Evolutionary conservation across 2,888 invertebrate species (phyloP).

Genomic region (Iselma pallidipennis): DNA sequence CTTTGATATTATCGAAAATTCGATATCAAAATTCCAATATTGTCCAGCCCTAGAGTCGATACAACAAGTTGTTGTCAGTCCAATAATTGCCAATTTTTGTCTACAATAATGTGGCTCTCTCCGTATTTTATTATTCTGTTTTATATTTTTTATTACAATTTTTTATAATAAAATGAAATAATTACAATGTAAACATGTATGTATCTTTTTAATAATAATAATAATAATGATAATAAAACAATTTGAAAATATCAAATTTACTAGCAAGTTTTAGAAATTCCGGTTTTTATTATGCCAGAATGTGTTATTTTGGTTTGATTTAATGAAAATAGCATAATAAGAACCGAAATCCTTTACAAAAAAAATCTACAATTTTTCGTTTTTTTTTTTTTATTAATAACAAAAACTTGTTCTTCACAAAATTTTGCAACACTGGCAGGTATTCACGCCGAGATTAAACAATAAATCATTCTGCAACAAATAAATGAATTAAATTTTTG

Average conservation of each 20-base stretch:
- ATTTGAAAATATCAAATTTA: too few relatives aligned
- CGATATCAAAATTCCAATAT: too few relatives aligned
- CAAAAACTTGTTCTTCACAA: slow-evolving; percentile 17
- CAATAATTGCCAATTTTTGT: neutral
- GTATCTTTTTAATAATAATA: too few relatives aligned
- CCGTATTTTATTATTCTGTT: neutral
- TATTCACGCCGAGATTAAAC: slow-evolving; percentile 63
- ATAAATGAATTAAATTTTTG: slow-evolving; percentile 44
- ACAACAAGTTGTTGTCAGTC: too few relatives aligned
- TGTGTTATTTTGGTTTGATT: slow-evolving; percentile 1
- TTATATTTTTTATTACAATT: neutral
- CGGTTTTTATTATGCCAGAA: slow-evolving; percentile 45
- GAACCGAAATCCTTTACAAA: slow-evolving; percentile 18
- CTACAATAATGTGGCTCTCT: neutral
- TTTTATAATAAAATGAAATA: neutral
- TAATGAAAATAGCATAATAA: slow-evolving; percentile 15
- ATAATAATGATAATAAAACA: too few relatives aligned
- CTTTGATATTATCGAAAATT: too few relatives aligned
- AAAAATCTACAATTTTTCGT: neutral
- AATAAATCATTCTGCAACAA: slow-evolving; percentile 67
- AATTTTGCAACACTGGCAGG: slow-evolving; percentile 25
- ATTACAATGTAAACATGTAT: neutral
- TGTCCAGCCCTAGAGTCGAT: too few relatives aligned
- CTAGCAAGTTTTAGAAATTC: slow-evolving; percentile 46
- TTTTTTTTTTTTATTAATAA: slow-evolving; percentile 7